Evolutionary conservation across 2,797 vertebrate species (phyloP).

Genomic region (Microtus agrestis): DNA sequence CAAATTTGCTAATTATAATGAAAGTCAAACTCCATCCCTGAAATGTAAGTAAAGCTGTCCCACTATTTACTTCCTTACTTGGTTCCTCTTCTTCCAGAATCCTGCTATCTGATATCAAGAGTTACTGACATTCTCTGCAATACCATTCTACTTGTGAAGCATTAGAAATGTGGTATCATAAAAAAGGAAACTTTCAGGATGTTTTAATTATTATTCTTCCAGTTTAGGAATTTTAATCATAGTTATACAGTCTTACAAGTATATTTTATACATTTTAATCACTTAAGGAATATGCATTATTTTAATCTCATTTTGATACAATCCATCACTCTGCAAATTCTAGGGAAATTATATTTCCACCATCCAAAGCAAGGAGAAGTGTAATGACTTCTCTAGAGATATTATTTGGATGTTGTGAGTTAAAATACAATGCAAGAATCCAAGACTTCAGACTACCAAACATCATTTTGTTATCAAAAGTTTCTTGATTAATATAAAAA

Average conservation of each 20-base stretch:
- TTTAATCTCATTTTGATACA: conserved; percentile 43
- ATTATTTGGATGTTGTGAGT: not conserved
- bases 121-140: conserved; percentile 49
- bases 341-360: conserved; percentile 42
- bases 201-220: conserved; percentile 22
- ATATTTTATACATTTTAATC: conserved; percentile 20
- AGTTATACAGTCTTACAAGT: conserved; percentile 19
- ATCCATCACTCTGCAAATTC: not conserved
- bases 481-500: conserved; percentile 52
- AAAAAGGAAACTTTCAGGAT: not conserved
- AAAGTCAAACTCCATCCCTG: conserved; percentile 56
- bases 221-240: conserved; percentile 35
- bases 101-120: conserved; percentile 46
- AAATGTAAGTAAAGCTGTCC: conserved; percentile 60
- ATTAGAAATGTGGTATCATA: conserved; percentile 3
- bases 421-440: conserved; percentile 38
- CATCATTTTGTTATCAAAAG: conserved; percentile 40
- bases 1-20: conserved; percentile 66
- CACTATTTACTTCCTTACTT: conserved; percentile 53
- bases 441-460: not conserved
- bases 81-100: conserved; percentile 28
- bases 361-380: conserved; percentile 7
- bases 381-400: conserved; percentile 50
- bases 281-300: not conserved
- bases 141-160: not conserved